phyloP scores from a whole-genome alignment of 2,888 invertebrate species.

The Hypolimnas misippus region DNA sequence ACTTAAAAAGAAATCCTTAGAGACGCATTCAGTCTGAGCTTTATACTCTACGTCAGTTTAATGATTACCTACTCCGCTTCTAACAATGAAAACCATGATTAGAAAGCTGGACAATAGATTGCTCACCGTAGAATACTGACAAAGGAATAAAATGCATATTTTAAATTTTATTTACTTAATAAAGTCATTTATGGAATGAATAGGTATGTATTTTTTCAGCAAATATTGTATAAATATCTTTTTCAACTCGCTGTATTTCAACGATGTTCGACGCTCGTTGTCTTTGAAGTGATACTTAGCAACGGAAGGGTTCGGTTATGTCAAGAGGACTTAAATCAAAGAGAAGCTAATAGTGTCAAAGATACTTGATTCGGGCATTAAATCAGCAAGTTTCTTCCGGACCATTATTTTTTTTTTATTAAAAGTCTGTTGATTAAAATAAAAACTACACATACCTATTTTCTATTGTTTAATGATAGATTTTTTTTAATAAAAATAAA shows the following conservation, averaged over 20 bases:
- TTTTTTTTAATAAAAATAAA: too few relatives aligned
- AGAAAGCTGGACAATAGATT: constrained; percentile 2
- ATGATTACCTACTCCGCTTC: neutral
- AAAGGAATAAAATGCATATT: neutral
- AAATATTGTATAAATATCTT: neutral
- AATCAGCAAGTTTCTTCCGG: constrained; percentile 5
- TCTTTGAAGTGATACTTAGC: constrained; percentile 29
- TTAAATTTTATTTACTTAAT: neutral
- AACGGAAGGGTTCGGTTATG: constrained; percentile 28
- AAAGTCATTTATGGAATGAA: neutral
- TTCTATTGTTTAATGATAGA: too few relatives aligned
- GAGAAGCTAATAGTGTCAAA: constrained; percentile 35
- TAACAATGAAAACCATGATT: constrained; percentile 8
- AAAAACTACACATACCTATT: neutral
- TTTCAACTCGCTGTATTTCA: constrained; percentile 6
- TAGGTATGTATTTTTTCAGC: neutral
- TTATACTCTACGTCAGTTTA: constrained; percentile 1
- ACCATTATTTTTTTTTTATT: neutral
- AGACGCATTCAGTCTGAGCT: constrained; percentile 18
- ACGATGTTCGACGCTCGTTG: constrained; percentile 19
- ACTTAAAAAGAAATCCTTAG: constrained; percentile 24
- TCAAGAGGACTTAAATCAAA: constrained; percentile 30
- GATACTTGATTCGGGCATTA: constrained; percentile 7
- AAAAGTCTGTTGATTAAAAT: neutral
- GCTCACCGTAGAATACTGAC: neutral